Conservation (phyloP, 2,888 invertebrate species). For the Melieria picta region DNA sequence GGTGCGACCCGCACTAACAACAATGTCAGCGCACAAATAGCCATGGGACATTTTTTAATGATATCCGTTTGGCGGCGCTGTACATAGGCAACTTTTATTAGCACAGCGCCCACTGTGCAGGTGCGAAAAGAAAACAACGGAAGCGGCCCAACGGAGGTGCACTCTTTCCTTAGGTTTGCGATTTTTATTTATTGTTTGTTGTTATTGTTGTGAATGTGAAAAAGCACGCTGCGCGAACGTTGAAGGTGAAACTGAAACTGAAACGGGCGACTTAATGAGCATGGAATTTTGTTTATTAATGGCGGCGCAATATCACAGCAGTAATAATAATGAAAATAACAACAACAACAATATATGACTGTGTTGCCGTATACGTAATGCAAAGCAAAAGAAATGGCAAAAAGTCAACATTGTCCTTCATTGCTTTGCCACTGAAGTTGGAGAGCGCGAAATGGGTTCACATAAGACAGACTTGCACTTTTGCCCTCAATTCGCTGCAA, state of each 20-base stretch:
- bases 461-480: too few relatives aligned
- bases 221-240: too few relatives aligned
- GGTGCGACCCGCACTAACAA: too few relatives aligned
- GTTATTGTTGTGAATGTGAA: neutral
- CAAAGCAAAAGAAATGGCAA: too few relatives aligned
- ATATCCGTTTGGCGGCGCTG: constrained; percentile 31
- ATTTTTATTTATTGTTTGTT: neutral
- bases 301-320: constrained; percentile 4
- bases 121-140: neutral
- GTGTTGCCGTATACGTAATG: too few relatives aligned
- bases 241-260: too few relatives aligned
- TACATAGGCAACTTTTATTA: constrained; percentile 27
- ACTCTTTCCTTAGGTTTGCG: neutral
- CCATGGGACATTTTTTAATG: constrained; percentile 43
- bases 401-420: too few relatives aligned
- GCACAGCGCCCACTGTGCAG: constrained; percentile 2
- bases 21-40: constrained; percentile 25
- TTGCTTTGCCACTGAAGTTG: too few relatives aligned
- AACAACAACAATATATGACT: neutral
- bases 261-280: constrained; percentile 13
- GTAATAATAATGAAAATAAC: constrained; percentile 20
- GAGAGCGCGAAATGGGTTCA: too few relatives aligned
- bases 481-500: too few relatives aligned
- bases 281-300: constrained; percentile 27
- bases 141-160: too few relatives aligned